phyloP scores from a whole-genome alignment of 2,888 invertebrate species.

The Pasiphila rectangulata region DNA sequence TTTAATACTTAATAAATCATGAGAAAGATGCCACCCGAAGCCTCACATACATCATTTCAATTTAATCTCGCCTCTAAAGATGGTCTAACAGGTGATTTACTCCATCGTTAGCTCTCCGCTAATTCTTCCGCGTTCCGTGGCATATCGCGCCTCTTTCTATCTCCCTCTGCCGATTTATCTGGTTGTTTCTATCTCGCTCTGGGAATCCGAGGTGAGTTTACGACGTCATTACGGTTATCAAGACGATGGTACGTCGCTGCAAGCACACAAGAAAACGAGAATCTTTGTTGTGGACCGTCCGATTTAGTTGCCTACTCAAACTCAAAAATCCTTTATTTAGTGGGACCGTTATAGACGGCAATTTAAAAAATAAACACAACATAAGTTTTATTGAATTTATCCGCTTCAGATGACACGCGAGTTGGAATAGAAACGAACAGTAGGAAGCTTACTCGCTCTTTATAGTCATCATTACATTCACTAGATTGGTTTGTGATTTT shows the following conservation, averaged over 20 bases:
- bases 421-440: too few species aligned
- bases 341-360: neutral
- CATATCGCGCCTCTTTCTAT: constrained; percentile 40
- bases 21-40: constrained; percentile 32
- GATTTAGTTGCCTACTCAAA: constrained; percentile 9
- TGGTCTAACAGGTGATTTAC: constrained; percentile 69
- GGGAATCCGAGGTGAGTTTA: constrained; percentile 59
- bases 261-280: constrained; percentile 42
- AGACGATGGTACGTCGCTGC: constrained; percentile 40
- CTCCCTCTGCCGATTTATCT: constrained; percentile 25
- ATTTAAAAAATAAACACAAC: neutral
- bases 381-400: neutral
- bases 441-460: too few species aligned
- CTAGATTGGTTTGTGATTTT: too few species aligned
- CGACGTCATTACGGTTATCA: constrained; percentile 76
- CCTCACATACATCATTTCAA: constrained; percentile 47
- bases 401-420: too few species aligned
- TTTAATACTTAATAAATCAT: constrained; percentile 14
- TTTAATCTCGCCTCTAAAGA: constrained; percentile 58
- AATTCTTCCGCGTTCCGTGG: constrained; percentile 74
- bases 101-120: constrained; percentile 65
- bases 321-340: too few species aligned
- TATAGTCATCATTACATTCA: too few species aligned
- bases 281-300: constrained; percentile 14
- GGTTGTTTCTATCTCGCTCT: constrained; percentile 51